phyloP scores from a whole-genome alignment of 1,140 invertebrate genomes.

The Harpegnathos saltator region DNA sequence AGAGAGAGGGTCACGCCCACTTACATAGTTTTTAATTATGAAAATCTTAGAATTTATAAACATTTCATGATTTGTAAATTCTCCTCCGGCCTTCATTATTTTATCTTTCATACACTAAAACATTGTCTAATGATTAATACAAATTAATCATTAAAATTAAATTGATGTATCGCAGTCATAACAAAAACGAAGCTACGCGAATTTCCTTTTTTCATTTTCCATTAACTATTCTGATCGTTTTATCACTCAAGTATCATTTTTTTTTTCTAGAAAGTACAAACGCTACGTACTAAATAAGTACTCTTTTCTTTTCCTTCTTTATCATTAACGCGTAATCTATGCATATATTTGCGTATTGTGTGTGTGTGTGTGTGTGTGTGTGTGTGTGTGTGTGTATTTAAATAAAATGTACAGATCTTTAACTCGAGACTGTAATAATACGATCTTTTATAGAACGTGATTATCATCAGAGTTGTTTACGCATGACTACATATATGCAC shows the following conservation, averaged over 20 bases:
- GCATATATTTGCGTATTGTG: constrained; percentile 35
- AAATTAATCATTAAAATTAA: too few species aligned
- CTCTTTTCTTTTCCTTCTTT: constrained; percentile 58
- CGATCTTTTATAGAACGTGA: constrained; percentile 61
- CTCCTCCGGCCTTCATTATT: too few species aligned
- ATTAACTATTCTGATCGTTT: constrained; percentile 42
- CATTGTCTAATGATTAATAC: too few species aligned
- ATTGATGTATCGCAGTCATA: too few species aligned
- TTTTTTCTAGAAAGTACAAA: constrained; percentile 68
- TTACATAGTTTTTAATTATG: too few species aligned
- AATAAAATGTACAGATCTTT: constrained; percentile 77
- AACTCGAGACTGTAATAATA: constrained; percentile 64
- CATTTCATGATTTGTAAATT: too few species aligned
- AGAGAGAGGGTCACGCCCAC: too few species aligned
- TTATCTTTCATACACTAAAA: too few species aligned
- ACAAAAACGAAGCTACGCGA: not conserved
- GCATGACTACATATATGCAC: constrained; percentile 73
- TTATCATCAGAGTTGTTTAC: constrained; percentile 60
- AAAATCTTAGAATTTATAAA: too few species aligned
- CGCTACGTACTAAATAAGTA: constrained; percentile 72
- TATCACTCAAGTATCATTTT: constrained; percentile 29
- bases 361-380: constrained; percentile 41
- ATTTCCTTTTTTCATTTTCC: not conserved
- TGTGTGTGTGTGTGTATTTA: constrained; percentile 63
- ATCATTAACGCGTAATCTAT: constrained; percentile 65